Base-by-base conservation (phyloP, 2,113 vertebrate genomes). In the Alethe diademata region DNA sequence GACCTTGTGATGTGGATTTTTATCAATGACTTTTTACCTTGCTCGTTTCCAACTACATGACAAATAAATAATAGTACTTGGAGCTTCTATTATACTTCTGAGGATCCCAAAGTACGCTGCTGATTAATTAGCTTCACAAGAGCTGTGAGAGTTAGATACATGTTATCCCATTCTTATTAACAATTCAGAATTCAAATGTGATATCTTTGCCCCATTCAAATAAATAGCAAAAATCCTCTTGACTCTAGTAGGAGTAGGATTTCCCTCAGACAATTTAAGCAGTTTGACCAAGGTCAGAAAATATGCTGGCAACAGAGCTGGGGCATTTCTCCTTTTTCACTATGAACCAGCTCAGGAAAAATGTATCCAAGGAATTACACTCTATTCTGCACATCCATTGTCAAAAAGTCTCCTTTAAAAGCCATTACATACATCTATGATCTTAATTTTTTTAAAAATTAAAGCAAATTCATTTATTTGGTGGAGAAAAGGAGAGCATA, bases 31-130 rank as follows among this genome's bases (percentile, higher is more conserved):
- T 90, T 96, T 96, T 95, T 97, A 96, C 88, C 93, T 94, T 96
- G 78, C 95, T 93, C 78, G 93, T 94, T 96, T 95, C 88, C 95
- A 96, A 96, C 96, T 96, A 97, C 86, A 93, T 43, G 94, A 96
- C 90, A 96, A 95, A 97, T 96, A 97, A 97, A 97, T 96, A 97
- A 95, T 96, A 96, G 90, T 96, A 96, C 95, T 96, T 95, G 73
- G 79, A 84, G 79, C 86, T 88, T 80, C 95, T 93, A 96, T 97
- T 96, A 93, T 88, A 93, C 92, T 94, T 97, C 92, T 96, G 90
- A 96, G 69, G 82, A 95, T 96, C 88, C 73, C 79, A 94, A 94
- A 94, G 93, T 96, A 95, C 92, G 93, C 76, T 81, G 86, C 90
- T 95, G 94, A 96, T 97, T 97, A 97, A 97, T 97, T 96, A 97